Conservation (phyloP, 2,113 vertebrate species). For the Saiga tatarica region DNA sequence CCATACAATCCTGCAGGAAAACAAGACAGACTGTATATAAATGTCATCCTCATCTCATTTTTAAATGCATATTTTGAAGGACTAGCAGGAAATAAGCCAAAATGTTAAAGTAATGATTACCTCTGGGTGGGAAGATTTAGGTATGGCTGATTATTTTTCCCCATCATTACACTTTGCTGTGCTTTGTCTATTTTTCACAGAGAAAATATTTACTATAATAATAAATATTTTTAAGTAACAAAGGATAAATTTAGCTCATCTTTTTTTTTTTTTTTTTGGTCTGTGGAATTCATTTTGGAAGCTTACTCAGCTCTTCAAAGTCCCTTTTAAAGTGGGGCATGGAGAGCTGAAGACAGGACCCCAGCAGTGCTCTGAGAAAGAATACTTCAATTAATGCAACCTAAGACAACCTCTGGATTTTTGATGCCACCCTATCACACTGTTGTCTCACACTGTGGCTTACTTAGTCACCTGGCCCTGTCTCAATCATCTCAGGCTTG, state of each 20-base stretch:
- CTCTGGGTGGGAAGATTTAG: not conserved
- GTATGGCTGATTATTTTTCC: not conserved
- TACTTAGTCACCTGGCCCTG: not conserved
- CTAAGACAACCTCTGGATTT: not conserved
- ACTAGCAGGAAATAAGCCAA: not conserved
- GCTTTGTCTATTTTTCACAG: not conserved
- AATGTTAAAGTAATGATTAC: not conserved
- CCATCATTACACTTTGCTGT: not conserved
- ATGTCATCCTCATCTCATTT: not conserved
- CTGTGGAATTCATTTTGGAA: not conserved
- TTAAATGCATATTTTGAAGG: not conserved
- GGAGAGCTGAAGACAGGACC: not conserved
- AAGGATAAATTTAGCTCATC: not conserved
- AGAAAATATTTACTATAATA: conserved; percentile 17
- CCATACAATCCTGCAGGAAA: rapidly evolving
- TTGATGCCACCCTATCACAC: not conserved
- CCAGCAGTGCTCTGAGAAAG: not conserved
- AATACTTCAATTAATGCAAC: not conserved
- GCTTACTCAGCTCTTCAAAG: not conserved
- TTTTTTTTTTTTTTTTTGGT: not conserved
- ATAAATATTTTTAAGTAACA: not conserved
- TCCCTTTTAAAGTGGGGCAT: not conserved
- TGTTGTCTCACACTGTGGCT: not conserved
- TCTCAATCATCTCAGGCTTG: not conserved
- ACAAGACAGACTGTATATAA: not conserved